Evolutionary conservation across 2,888 invertebrate species (phyloP).

Genomic region (Drosophila helvetica): DNA sequence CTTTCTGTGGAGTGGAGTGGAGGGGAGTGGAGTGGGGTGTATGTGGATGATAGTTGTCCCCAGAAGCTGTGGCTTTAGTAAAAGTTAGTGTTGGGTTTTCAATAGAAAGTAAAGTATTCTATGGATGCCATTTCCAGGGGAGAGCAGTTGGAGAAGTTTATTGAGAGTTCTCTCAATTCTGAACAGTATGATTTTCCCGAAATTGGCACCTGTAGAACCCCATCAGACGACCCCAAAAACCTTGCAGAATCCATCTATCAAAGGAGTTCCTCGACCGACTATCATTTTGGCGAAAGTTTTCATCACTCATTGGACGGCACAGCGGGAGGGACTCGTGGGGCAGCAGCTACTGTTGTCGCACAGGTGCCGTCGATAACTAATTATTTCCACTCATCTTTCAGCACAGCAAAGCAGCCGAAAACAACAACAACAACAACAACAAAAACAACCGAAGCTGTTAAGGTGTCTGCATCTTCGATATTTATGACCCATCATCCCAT

Average conservation of each 20-base stretch:
- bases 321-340: conserved; percentile 49
- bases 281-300: conserved; percentile 67
- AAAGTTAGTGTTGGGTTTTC: conserved; percentile 6
- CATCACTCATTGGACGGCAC: conserved; percentile 40
- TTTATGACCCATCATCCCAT: conserved; percentile 51
- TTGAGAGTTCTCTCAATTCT: background rate
- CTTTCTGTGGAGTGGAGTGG: too few relatives aligned
- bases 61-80: conserved; percentile 28
- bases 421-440: background rate
- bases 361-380: conserved; percentile 56
- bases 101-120: conserved; percentile 31
- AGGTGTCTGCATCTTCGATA: conserved; percentile 55
- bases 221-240: background rate
- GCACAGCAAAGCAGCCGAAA: conserved; percentile 15
- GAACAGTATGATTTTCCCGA: too few relatives aligned
- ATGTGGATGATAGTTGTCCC: conserved; percentile 31
- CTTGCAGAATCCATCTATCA: conserved; percentile 8
- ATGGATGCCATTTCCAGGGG: background rate
- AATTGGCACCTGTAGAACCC: background rate
- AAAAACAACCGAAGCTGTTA: conserved; percentile 31
- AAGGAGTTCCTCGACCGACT: conserved; percentile 40
- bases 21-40: too few relatives aligned
- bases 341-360: conserved; percentile 51
- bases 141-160: background rate
- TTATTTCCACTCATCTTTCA: conserved; percentile 60